Base-by-base conservation (phyloP, 2,113 vertebrate species). In the Melanocharis versteri region DNA sequence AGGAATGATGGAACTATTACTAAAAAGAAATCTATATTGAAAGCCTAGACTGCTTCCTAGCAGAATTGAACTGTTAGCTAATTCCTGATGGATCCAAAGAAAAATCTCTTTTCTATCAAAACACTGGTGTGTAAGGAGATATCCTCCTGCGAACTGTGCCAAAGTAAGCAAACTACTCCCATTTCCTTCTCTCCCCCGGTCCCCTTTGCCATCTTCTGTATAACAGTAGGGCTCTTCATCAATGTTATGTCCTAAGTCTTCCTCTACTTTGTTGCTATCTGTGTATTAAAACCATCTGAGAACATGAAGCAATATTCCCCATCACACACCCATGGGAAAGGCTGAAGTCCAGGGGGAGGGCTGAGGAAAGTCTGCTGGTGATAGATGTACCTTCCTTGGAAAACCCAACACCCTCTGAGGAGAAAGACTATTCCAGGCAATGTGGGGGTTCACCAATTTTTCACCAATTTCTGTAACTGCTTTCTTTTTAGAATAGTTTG, bases 1-100 rank as follows among this genome's bases (percentile, higher is more conserved):
- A 65, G 70, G 39, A 90, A 93, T 50, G 71, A 90, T 65, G 22
- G 47, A 91, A 72, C 50, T 94, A 58, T 60, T 80, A 88, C 39
- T 30, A 57, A 83, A 95, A 93, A 62, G 20, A 94, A 93, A 96
- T 73, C 39, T 62, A 39, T 76, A 80, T 0, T 76, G 75, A 91
- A 93, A 96, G 45, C 30, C n/a, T 65, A 60, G 28, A 51, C 57
- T 40, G 28, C 27, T 66, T 86, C 75, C 54, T 66, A 80, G 71
- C 15, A 72, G 51, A 73, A 58, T 35, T 69, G 56, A 89, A 61
- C 35, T 1, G 0, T 62, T 72, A 62, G 39, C 42, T 81, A 78
- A 66, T 58, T 91, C 76, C 58, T 88, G 31, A 80, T 1, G 2
- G 30, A 93, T 72, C 14, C 42, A 39, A 82, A 92, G 56, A 22